These are phyloP conservation scores for Andrena cerasifolii DNA, from an alignment of 1,140 invertebrate genomes.

Conservation along the genomic window DNA sequence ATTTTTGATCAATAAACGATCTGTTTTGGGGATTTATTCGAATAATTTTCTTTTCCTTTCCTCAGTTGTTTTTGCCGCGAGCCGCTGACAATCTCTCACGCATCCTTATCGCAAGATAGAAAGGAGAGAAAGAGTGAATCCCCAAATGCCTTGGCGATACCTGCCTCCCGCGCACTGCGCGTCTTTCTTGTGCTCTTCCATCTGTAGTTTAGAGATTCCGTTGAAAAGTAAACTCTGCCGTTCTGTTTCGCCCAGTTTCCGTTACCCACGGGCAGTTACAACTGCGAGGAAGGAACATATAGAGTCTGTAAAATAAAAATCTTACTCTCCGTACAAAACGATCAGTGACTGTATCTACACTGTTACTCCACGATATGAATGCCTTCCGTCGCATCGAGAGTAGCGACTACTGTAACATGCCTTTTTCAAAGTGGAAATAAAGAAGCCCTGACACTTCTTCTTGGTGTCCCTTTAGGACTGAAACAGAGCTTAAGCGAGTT, in stretches of 20 bases:
- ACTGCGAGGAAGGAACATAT: conserved; percentile 27
- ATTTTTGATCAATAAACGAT: conserved; percentile 79
- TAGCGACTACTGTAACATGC: conserved; percentile 44
- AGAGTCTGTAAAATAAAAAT: conserved; percentile 50
- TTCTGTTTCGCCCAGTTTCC: conserved; percentile 2
- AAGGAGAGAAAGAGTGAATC: conserved; percentile 36
- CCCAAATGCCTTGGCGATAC: conserved; percentile 35
- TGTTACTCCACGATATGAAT: conserved; percentile 20
- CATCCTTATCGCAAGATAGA: neutral
- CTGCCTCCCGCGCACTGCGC: neutral
- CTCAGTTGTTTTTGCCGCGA: conserved; percentile 25
- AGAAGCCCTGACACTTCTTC: neutral
- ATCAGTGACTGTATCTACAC: conserved; percentile 45
- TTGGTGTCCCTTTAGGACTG: conserved; percentile 28
- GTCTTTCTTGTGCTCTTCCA: neutral
- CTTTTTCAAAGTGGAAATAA: conserved; percentile 21
- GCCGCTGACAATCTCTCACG: neutral
- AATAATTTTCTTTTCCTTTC: conserved; percentile 46
- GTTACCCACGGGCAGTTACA: neutral
- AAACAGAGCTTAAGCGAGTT: conserved; percentile 38
- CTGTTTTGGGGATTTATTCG: conserved; percentile 76
- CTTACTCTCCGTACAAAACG: conserved; percentile 49
- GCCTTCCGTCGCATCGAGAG: conserved; percentile 44
- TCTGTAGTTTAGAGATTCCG: neutral
- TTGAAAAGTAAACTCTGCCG: too few relatives aligned